Conservation (phyloP, 1,140 invertebrate species). For the Leptinotarsa lineolata region DNA sequence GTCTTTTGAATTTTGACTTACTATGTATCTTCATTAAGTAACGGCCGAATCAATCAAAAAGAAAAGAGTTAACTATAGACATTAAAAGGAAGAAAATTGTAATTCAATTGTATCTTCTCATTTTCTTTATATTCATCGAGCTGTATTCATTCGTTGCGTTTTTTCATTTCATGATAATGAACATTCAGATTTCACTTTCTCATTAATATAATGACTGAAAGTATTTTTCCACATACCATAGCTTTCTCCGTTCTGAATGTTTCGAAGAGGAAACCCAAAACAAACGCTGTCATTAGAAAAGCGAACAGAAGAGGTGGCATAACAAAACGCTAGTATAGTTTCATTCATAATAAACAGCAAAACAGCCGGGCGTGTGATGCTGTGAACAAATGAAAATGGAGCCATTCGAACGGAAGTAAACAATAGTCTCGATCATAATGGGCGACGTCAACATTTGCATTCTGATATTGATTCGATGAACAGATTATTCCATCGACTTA, state of each 20-base stretch:
- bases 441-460: not conserved
- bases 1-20: too few species aligned
- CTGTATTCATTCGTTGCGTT: too few species aligned
- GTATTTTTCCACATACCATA: not conserved
- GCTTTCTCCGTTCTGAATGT: not conserved
- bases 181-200: too few species aligned
- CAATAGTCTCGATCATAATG: not conserved
- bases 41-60: too few species aligned
- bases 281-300: not conserved
- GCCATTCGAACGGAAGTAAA: not conserved
- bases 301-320: not conserved
- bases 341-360: not conserved
- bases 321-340: not conserved
- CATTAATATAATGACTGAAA: too few species aligned
- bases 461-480: not conserved
- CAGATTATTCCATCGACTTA: not conserved
- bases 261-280: not conserved
- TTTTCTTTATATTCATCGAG: too few species aligned
- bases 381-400: constrained; percentile 3
- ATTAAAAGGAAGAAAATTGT: too few species aligned
- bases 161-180: too few species aligned
- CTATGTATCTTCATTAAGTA: too few species aligned
- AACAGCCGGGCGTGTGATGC: not conserved
- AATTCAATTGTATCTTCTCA: too few species aligned
- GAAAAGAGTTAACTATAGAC: too few species aligned